Evolutionary conservation across 2,797 vertebrate genomes (phyloP).

Genomic region (Hyperoplus immaculatus): DNA sequence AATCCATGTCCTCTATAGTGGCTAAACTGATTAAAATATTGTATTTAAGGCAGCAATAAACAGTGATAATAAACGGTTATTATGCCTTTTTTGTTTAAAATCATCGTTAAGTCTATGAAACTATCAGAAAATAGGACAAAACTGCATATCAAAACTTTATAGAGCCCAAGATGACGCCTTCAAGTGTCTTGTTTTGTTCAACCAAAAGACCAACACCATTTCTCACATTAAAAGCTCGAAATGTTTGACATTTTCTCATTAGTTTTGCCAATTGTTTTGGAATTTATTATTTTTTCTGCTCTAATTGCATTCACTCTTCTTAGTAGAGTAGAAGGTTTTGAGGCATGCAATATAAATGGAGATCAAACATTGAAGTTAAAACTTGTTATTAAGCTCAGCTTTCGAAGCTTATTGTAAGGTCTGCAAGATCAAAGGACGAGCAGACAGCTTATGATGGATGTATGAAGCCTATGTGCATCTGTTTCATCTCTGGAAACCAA

Average conservation of each 20-base stretch:
- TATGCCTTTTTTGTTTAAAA: too few relatives aligned
- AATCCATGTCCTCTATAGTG: background rate
- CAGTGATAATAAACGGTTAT: background rate
- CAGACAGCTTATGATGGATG: constrained; percentile 4
- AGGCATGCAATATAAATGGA: background rate
- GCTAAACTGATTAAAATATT: background rate
- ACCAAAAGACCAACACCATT: background rate
- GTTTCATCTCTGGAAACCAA: constrained; percentile 44
- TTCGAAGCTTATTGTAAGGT: background rate
- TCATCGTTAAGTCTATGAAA: background rate
- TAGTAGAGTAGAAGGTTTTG: background rate
- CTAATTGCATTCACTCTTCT: background rate
- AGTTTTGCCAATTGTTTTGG: background rate
- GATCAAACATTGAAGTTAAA: too few relatives aligned
- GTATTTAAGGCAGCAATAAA: background rate
- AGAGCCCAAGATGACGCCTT: background rate
- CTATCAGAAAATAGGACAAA: fast-evolving
- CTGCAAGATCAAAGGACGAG: constrained; percentile 1
- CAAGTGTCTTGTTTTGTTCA: constrained; percentile 1
- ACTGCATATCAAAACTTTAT: background rate
- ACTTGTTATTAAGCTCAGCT: background rate
- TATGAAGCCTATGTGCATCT: constrained; percentile 33
- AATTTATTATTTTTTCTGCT: background rate
- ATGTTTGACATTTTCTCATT: background rate
- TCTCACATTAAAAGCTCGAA: background rate